phyloP scores from a whole-genome alignment of 2,113 vertebrate genomes.

The Sinocyclocheilus rhinocerous region DNA sequence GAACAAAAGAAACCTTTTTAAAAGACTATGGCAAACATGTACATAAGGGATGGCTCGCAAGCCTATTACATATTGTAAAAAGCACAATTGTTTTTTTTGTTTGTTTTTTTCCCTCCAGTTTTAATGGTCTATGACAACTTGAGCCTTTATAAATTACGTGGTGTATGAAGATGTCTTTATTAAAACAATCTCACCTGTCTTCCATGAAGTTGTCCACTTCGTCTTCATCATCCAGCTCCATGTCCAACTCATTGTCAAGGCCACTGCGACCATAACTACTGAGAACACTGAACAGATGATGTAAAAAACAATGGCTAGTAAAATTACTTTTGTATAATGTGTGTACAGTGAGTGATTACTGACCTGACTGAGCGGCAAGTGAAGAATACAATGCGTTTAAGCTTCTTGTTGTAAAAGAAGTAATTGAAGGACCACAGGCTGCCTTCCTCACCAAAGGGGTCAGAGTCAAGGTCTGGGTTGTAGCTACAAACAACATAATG shows the following conservation, averaged over 20 bases:
- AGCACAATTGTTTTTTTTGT: too few species aligned
- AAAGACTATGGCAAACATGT: background rate
- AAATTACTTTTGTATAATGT: background rate
- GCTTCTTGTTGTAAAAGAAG: slow-evolving; percentile 96
- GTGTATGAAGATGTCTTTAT: background rate
- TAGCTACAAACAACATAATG: slow-evolving; percentile 76
- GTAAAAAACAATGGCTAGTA: background rate
- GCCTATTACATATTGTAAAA: too few species aligned
- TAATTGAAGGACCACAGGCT: slow-evolving; percentile 99
- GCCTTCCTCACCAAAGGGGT: slow-evolving; percentile 94
- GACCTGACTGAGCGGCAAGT: slow-evolving; percentile 95
- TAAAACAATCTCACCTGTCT: slow-evolving; percentile 77
- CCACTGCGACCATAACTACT: slow-evolving; percentile 83
- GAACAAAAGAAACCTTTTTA: background rate
- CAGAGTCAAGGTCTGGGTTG: slow-evolving; percentile 93
- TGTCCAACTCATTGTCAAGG: slow-evolving; percentile 84
- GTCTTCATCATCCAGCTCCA: slow-evolving; percentile 84
- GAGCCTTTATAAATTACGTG: background rate
- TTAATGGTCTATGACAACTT: too few species aligned
- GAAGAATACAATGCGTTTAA: slow-evolving; percentile 93
- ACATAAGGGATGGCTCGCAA: too few species aligned
- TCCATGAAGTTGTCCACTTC: slow-evolving; percentile 77
- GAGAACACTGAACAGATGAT: slow-evolving; percentile 58
- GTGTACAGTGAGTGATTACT: background rate
- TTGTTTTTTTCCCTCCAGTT: too few species aligned